Percentiles rank a stretch among this genome's conserved stretches.
Evolutionary conservation across 1,140 invertebrate genomes (phyloP).

Genomic region (Heliothis subflexa): DNA sequence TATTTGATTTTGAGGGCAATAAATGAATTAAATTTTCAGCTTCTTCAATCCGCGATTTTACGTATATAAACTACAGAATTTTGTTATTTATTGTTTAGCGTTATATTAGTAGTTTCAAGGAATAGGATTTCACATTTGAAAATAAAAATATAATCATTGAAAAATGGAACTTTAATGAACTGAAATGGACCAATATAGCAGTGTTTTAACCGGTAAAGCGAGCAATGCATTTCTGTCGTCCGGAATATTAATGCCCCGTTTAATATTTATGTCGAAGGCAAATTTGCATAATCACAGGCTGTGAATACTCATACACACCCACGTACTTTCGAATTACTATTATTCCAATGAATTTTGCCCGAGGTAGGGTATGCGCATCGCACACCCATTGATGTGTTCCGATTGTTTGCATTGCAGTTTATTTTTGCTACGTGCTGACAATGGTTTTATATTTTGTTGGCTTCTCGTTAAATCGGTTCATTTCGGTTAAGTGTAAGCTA

Average conservation of each 20-base stretch:
- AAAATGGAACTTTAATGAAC: constrained; percentile 65
- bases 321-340: constrained; percentile 73
- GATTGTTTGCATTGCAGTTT: constrained; percentile 41
- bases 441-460: constrained; percentile 33
- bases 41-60: no score
- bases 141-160: background rate
- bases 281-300: constrained; percentile 84
- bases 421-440: constrained; percentile 45
- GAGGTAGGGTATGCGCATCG: constrained; percentile 49
- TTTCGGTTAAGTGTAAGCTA: constrained; percentile 11
- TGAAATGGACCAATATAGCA: constrained; percentile 59
- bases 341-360: constrained; percentile 76
- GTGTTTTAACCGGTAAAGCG: constrained; percentile 77
- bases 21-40: no score
- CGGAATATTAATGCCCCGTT: constrained; percentile 84
- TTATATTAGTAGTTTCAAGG: no score
- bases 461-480: constrained; percentile 16
- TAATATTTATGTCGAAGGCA: constrained; percentile 83
- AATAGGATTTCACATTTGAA: background rate
- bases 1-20: no score
- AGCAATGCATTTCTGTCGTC: constrained; percentile 80
- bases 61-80: no score
- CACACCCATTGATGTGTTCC: constrained; percentile 36
- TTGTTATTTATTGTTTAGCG: no score
- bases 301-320: constrained; percentile 69